Percentiles rank a stretch among this genome's conserved stretches.
These are phyloP conservation scores for Thereva nobilitata DNA, from an alignment of 2,888 invertebrate genomes.

Conservation along the genomic window DNA sequence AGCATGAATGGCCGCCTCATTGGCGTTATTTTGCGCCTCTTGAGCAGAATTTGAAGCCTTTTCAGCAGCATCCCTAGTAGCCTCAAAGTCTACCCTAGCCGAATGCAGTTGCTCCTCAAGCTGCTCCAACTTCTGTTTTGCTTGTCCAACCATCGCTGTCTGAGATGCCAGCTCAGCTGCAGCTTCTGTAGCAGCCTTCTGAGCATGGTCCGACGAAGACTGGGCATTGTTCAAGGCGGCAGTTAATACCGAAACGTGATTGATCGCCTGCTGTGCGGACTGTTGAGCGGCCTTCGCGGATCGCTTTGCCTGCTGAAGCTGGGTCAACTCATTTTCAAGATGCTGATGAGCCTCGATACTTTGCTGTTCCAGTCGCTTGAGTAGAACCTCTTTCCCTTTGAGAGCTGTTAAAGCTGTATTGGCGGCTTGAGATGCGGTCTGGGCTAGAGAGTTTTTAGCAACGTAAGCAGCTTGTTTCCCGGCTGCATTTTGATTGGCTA, in stretches of 20 bases:
- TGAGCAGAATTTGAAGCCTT: constrained; percentile 70
- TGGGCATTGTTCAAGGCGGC: constrained; percentile 77
- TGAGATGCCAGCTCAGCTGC: constrained; percentile 76
- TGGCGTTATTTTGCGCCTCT: constrained; percentile 63
- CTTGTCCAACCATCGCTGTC: constrained; percentile 77
- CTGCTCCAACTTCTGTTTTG: constrained; percentile 68
- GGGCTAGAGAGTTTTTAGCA: constrained; percentile 76
- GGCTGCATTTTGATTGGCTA: constrained; percentile 73
- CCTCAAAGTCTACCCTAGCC: constrained; percentile 75
- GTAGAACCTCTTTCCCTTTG: constrained; percentile 68
- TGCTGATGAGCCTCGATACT: constrained; percentile 72
- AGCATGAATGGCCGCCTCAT: not conserved
- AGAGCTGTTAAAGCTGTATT: constrained; percentile 69
- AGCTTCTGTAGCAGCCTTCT: constrained; percentile 73
- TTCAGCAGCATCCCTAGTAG: constrained; percentile 73
- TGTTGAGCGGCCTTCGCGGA: constrained; percentile 70
- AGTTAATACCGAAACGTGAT: constrained; percentile 69
- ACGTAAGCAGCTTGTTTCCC: constrained; percentile 79
- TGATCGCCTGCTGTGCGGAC: constrained; percentile 72
- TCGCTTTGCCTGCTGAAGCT: constrained; percentile 73
- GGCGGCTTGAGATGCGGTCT: constrained; percentile 73
- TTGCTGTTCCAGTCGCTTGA: constrained; percentile 73
- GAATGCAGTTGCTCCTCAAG: constrained; percentile 70
- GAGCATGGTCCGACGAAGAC: constrained; percentile 72
- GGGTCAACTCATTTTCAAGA: constrained; percentile 71